Evolutionary conservation across 1,140 invertebrate genomes (phyloP).

Genomic region (Idris sp.): DNA sequence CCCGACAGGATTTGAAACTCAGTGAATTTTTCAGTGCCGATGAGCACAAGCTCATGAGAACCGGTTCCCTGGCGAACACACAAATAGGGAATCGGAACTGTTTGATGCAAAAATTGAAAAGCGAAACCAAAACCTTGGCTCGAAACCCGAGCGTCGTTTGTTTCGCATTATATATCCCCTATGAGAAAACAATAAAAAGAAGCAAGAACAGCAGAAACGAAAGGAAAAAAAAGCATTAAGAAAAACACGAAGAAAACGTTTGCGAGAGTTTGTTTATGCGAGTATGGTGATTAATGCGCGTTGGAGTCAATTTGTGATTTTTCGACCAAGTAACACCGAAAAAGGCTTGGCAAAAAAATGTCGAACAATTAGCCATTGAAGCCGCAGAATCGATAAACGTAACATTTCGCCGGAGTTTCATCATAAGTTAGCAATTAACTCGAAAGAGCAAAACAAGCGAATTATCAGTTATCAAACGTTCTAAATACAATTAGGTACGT

Average conservation of each 20-base stretch:
- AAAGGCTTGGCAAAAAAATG: constrained; percentile 6
- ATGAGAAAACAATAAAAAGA: constrained; percentile 5
- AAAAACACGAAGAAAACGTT: neutral
- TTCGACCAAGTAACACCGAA: constrained; percentile 41
- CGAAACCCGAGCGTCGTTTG: constrained; percentile 28
- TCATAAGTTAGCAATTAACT: constrained; percentile 62
- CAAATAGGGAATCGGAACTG: constrained; percentile 36
- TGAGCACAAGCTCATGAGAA: constrained; percentile 22
- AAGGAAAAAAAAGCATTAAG: neutral
- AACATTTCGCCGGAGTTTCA: constrained; percentile 49
- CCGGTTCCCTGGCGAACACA: constrained; percentile 14
- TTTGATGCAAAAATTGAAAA: constrained; percentile 42
- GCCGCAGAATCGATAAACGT: constrained; percentile 20
- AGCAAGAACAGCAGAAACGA: neutral
- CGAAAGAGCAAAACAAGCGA: constrained; percentile 60
- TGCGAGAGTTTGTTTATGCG: constrained; percentile 16
- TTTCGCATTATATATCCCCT: constrained; percentile 10
- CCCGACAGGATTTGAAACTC: constrained; percentile 17
- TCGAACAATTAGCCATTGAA: constrained; percentile 46
- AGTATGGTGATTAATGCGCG: constrained; percentile 18
- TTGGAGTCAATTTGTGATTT: constrained; percentile 33
- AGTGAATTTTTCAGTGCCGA: constrained; percentile 20
- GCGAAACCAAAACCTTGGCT: constrained; percentile 14
- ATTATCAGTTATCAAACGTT: constrained; percentile 58
- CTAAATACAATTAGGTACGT: constrained; percentile 62